phyloP scores from a whole-genome alignment of 2,797 vertebrate genomes.

The Myotis findleyi region DNA sequence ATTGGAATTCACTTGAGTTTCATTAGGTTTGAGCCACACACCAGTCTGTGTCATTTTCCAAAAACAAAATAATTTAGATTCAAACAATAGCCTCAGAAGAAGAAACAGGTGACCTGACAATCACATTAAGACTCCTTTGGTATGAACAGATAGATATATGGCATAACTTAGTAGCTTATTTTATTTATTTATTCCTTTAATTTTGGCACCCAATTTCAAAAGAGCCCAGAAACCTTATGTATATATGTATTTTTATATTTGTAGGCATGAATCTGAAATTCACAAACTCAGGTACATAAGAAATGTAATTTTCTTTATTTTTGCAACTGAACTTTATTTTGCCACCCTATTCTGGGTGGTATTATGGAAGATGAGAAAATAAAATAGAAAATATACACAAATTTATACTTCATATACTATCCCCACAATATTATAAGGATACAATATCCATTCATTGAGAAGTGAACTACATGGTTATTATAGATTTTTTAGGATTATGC shows the following conservation, averaged over 20 bases:
- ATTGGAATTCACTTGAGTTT: constrained; percentile 49
- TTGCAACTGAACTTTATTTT: constrained; percentile 37
- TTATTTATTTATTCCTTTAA: constrained; percentile 48
- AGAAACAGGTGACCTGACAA: constrained; percentile 14
- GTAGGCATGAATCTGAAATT: constrained; percentile 39
- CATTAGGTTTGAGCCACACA: background rate
- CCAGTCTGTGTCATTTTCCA: constrained; percentile 37
- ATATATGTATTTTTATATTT: background rate
- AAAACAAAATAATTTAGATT: constrained; percentile 60
- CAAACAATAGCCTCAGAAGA: constrained; percentile 14
- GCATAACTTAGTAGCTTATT: background rate
- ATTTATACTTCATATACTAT: constrained; percentile 1
- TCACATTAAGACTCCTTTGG: background rate
- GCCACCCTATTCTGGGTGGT: background rate
- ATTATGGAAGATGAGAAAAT: background rate
- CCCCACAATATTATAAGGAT: background rate
- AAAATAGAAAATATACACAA: background rate
- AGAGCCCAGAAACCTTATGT: background rate
- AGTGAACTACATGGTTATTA: constrained; percentile 21
- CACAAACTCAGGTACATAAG: background rate
- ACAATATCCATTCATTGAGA: constrained; percentile 4
- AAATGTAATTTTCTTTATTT: constrained; percentile 46
- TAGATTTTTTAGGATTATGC: constrained; percentile 27
- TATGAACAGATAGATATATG: background rate
- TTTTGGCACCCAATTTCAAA: constrained; percentile 53